Percentiles rank a stretch among this genome's conserved stretches.
Conservation (phyloP, 2,797 vertebrate species). For the Emydoidea blandingii region DNA sequence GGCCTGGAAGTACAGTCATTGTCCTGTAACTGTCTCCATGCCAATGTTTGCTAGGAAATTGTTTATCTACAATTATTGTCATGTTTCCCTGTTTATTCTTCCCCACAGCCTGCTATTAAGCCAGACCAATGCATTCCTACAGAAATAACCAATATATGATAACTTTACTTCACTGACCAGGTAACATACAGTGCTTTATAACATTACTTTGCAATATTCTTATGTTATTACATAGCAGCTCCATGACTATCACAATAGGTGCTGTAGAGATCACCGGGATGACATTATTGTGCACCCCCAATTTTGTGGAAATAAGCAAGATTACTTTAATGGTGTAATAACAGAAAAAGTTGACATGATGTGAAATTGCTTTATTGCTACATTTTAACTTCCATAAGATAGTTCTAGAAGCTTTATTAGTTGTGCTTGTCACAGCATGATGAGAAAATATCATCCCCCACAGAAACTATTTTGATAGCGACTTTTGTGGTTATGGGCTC, state of each 20-base stretch:
- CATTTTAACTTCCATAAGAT: background rate
- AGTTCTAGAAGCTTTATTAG: background rate
- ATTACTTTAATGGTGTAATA: background rate
- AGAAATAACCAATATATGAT: background rate
- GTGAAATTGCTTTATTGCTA: background rate
- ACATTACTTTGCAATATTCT: background rate
- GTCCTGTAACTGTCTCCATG: background rate
- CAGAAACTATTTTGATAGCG: background rate
- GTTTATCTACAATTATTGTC: background rate
- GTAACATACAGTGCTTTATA: background rate
- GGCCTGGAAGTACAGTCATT: background rate
- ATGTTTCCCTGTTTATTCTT: background rate
- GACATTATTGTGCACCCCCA: background rate
- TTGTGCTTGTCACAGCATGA: background rate
- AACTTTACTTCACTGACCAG: too few species aligned
- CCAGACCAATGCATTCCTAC: background rate
- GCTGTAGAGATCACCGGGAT: background rate
- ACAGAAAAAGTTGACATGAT: background rate
- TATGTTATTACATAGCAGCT: too few species aligned
- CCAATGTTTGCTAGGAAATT: background rate
- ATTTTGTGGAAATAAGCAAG: background rate
- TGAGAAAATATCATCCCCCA: background rate
- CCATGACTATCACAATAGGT: background rate
- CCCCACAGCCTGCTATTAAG: background rate
- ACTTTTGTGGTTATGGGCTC: background rate